These are phyloP conservation scores for Semotilus atromaculatus DNA, from an alignment of 2,797 vertebrate genomes.

Conservation along the genomic window DNA sequence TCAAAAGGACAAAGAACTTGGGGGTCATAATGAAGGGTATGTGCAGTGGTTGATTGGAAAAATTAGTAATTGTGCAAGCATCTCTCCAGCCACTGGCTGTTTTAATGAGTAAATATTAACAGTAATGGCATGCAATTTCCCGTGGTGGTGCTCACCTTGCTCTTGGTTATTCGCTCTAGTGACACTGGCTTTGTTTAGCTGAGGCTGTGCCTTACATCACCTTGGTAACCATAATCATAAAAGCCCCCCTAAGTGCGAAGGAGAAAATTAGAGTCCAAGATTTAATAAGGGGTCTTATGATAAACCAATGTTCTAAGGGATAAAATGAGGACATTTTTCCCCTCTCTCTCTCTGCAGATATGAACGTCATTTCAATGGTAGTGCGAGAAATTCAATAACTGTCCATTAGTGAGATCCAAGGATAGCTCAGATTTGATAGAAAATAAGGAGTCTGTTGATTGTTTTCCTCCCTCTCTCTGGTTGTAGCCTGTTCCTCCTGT, in stretches of 20 bases:
- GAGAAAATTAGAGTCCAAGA: slow-evolving; percentile 74
- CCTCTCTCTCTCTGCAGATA: slow-evolving; percentile 37
- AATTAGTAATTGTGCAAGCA: slow-evolving; percentile 76
- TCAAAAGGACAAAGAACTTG: slow-evolving; percentile 43
- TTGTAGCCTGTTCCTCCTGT: slow-evolving; percentile 41
- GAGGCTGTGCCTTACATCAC: slow-evolving; percentile 74
- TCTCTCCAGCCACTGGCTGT: slow-evolving; percentile 62
- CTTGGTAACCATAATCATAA: slow-evolving; percentile 80
- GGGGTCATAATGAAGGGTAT: slow-evolving; percentile 66
- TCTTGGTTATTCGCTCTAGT: slow-evolving; percentile 75
- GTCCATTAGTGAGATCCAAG: slow-evolving; percentile 61
- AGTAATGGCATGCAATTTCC: slow-evolving; percentile 83
- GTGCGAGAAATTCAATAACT: slow-evolving; percentile 72
- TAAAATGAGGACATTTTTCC: slow-evolving; percentile 64
- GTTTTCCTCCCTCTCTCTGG: slow-evolving; percentile 56
- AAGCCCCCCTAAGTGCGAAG: slow-evolving; percentile 66
- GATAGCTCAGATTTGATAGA: slow-evolving; percentile 61
- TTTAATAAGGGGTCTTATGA: slow-evolving; percentile 78
- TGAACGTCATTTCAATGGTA: slow-evolving; percentile 61
- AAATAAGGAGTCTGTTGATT: slow-evolving; percentile 62
- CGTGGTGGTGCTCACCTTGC: slow-evolving; percentile 68
- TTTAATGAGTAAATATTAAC: slow-evolving; percentile 82
- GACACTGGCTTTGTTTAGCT: slow-evolving; percentile 71
- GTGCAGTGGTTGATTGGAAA: slow-evolving; percentile 75
- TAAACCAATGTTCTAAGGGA: slow-evolving; percentile 76